These are phyloP conservation scores for Acyrthosiphon pisum DNA, from an alignment of 1,140 invertebrate species.

Conservation along the genomic window DNA sequence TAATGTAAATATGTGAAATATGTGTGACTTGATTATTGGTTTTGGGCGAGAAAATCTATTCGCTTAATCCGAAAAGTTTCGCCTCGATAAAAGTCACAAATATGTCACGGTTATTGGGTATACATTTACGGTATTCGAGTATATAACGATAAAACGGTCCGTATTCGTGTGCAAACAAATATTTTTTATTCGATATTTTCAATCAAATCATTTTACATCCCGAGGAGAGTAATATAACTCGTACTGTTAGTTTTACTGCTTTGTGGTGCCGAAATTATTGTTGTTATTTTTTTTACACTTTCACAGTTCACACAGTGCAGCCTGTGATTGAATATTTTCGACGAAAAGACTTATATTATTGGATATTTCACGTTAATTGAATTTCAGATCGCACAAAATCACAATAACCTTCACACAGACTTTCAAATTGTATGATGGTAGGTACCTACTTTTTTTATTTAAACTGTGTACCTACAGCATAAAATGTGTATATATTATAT, in stretches of 20 bases:
- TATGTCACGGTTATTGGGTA: neutral
- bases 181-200: conserved; percentile 15
- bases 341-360: neutral
- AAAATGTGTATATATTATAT: neutral
- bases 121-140: neutral
- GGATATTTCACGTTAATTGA: neutral
- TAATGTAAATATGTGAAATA: too few relatives aligned
- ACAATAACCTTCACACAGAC: conserved; percentile 2
- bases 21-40: neutral
- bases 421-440: neutral
- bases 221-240: neutral
- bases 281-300: conserved; percentile 29
- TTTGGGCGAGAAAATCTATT: neutral
- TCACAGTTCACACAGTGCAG: neutral
- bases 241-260: conserved; percentile 8
- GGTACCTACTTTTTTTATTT: neutral
- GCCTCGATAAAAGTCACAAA: neutral
- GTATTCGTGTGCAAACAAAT: neutral
- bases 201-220: conserved; percentile 25
- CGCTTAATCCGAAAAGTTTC: neutral
- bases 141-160: neutral
- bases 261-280: conserved; percentile 3
- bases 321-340: conserved; percentile 8
- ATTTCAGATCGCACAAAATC: neutral
- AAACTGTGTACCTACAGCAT: neutral